Conservation (phyloP, 2,797 vertebrate species). For the Luscinia megarhynchos region DNA sequence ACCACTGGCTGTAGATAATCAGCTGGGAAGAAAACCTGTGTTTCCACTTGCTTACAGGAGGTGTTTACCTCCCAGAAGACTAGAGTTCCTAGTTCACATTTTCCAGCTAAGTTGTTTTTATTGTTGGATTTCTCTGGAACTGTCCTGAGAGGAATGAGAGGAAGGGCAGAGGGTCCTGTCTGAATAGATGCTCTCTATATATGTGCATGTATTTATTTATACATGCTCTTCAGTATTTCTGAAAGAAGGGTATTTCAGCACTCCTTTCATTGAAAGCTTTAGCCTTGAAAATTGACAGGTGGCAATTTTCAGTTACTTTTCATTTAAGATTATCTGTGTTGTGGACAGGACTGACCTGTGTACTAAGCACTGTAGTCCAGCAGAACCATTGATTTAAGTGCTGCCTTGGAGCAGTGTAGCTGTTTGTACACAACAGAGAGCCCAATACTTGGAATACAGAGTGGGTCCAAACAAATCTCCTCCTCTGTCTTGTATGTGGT, state of each 20-base stretch:
- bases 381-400: background rate
- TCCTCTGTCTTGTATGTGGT: background rate
- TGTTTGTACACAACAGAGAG: background rate
- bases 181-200: background rate
- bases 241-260: background rate
- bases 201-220: no score
- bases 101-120: background rate
- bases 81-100: background rate
- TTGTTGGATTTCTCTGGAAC: background rate
- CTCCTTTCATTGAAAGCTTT: background rate
- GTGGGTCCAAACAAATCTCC: background rate
- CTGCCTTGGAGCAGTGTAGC: background rate
- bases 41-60: background rate
- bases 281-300: background rate
- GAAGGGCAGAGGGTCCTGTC: background rate
- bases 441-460: background rate
- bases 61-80: background rate
- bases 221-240: background rate
- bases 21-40: background rate
- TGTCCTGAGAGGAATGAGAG: background rate
- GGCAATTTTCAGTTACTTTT: background rate
- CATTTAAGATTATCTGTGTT: background rate
- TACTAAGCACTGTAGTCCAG: background rate
- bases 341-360: background rate
- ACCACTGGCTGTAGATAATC: background rate